Evolutionary conservation across 2,888 invertebrate genomes (phyloP).

Genomic region (Germaria angustata): DNA sequence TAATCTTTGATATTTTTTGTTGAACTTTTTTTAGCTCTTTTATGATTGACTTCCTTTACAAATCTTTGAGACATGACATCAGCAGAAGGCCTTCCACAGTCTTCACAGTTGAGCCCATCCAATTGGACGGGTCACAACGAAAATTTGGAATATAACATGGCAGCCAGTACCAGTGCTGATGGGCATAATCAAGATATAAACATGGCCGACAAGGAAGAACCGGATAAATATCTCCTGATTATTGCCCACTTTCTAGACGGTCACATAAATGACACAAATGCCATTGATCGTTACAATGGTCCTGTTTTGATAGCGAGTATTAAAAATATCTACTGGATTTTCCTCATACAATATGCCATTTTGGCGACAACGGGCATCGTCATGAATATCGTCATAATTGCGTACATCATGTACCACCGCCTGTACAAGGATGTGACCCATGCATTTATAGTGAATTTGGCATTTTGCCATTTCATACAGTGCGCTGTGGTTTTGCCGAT

Average conservation of each 20-base stretch:
- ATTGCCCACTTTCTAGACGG: slow-evolving; percentile 77
- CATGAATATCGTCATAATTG: slow-evolving; percentile 83
- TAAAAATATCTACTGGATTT: slow-evolving; percentile 82
- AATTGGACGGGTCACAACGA: slow-evolving; percentile 26
- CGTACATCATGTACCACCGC: slow-evolving; percentile 81
- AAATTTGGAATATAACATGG: slow-evolving; percentile 67
- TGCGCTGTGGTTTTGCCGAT: slow-evolving; percentile 85
- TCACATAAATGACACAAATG: slow-evolving; percentile 75
- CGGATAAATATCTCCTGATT: slow-evolving; percentile 77
- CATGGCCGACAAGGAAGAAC: slow-evolving; percentile 73
- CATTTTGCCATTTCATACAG: slow-evolving; percentile 85
- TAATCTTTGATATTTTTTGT: too few species aligned
- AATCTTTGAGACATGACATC: slow-evolving; percentile 29
- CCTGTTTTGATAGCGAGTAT: slow-evolving; percentile 83
- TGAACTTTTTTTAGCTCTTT: background rate
- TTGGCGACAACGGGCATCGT: slow-evolving; percentile 82
- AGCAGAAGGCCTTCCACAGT: background rate
- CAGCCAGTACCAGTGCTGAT: slow-evolving; percentile 67
- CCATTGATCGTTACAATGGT: slow-evolving; percentile 81
- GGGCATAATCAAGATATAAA: slow-evolving; percentile 67
- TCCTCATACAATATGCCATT: slow-evolving; percentile 83
- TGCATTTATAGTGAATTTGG: slow-evolving; percentile 85
- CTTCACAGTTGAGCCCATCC: background rate
- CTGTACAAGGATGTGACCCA: slow-evolving; percentile 83
- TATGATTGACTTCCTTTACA: too few species aligned